Conservation (phyloP, 2,113 vertebrate species). For the Ictalurus punctatus region DNA sequence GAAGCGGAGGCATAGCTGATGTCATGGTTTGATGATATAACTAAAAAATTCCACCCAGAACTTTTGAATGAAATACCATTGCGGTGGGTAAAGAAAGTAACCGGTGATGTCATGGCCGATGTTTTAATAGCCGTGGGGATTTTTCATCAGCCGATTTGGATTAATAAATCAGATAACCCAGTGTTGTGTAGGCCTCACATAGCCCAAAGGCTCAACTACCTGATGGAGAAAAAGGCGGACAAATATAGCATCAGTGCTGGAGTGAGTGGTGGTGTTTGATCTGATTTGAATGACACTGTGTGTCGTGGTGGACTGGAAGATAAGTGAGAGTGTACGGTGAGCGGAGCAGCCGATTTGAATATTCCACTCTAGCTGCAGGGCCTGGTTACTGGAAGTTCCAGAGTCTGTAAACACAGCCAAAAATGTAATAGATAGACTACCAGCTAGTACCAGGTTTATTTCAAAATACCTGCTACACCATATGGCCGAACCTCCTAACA, state of each 20-base stretch:
- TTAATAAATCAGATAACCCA: slow-evolving; percentile 30
- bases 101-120: not conserved
- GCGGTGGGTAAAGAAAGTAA: slow-evolving; percentile 19
- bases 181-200: slow-evolving; percentile 17
- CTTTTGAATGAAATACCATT: slow-evolving; percentile 44
- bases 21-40: slow-evolving; percentile 30
- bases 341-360: slow-evolving; percentile 36
- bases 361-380: slow-evolving; percentile 28
- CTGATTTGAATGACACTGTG: slow-evolving; percentile 30
- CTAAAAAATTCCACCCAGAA: not conserved
- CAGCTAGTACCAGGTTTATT: not conserved
- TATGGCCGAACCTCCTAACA: not conserved
- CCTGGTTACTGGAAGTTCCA: slow-evolving; percentile 38
- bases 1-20: slow-evolving; percentile 10
- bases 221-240: slow-evolving; percentile 4
- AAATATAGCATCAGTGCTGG: slow-evolving; percentile 24
- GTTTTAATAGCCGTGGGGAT: not conserved
- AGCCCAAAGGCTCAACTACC: not conserved
- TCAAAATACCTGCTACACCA: not conserved
- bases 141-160: slow-evolving; percentile 32
- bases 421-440: not conserved
- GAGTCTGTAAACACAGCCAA: slow-evolving; percentile 5
- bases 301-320: slow-evolving; percentile 13
- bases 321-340: not conserved
- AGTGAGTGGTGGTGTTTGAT: slow-evolving; percentile 8